phyloP scores from a whole-genome alignment of 2,113 vertebrate genomes.

The Brachyhypopomus gauderio region DNA sequence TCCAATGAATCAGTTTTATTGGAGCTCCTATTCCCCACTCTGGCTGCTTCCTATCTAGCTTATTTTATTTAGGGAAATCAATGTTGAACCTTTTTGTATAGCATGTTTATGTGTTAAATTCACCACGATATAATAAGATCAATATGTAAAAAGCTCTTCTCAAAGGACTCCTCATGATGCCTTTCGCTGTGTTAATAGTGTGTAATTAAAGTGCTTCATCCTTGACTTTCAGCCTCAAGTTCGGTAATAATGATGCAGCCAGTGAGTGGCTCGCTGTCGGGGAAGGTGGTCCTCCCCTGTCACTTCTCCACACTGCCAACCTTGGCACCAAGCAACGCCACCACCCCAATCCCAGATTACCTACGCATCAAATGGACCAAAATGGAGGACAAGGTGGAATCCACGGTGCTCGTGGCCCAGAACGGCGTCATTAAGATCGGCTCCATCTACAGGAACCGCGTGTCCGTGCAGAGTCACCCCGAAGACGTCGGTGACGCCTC shows the following conservation, averaged over 20 bases:
- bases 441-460: constrained; percentile 83
- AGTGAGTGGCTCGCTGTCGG: constrained; percentile 85
- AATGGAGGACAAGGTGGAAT: constrained; percentile 82
- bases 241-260: constrained; percentile 67
- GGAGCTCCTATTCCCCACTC: too few species aligned
- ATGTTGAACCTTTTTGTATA: constrained; percentile 4
- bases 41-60: background rate
- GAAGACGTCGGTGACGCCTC: constrained; percentile 89
- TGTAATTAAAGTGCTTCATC: constrained; percentile 10
- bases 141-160: background rate
- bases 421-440: constrained; percentile 91
- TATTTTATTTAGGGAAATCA: constrained; percentile 24
- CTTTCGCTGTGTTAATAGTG: too few species aligned
- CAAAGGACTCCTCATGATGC: background rate
- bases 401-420: constrained; percentile 89
- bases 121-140: background rate
- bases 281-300: constrained; percentile 88
- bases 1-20: too few species aligned
- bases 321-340: constrained; percentile 75
- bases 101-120: background rate
- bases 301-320: constrained; percentile 87
- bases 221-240: constrained; percentile 64
- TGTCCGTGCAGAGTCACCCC: constrained; percentile 86
- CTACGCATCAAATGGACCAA: constrained; percentile 97
- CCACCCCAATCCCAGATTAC: constrained; percentile 71